A percentile compares a stretch with the other conserved stretches of the same genome.
Conservation (phyloP, 2,797 vertebrate genomes). For the Meriones psammophilus region DNA sequence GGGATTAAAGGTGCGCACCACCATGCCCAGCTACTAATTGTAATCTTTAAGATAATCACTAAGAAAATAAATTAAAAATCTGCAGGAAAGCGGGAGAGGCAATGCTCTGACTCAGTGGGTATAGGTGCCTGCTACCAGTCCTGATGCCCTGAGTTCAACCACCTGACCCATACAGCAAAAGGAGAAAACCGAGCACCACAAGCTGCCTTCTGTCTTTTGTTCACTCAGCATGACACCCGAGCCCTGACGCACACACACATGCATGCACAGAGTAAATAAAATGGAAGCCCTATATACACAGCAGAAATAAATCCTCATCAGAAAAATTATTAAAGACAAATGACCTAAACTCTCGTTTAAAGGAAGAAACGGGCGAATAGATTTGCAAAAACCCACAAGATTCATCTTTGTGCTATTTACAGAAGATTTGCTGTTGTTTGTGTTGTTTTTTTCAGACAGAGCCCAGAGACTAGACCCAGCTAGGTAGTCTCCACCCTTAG, state of each 20-base stretch:
- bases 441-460: not conserved
- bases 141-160: not conserved
- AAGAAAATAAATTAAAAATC: not conserved
- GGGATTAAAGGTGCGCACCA: too few species aligned
- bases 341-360: not conserved
- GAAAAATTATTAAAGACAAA: not conserved
- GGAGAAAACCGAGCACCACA: not conserved
- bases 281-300: not conserved
- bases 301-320: not conserved
- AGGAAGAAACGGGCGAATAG: not conserved
- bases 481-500: not conserved
- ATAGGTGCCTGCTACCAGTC: not conserved
- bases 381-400: not conserved
- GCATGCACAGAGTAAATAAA: not conserved
- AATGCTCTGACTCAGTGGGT: not conserved
- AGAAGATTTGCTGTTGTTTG: not conserved
- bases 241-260: not conserved
- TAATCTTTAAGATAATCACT: not conserved
- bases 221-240: not conserved
- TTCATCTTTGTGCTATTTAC: not conserved
- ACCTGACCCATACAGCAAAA: too few species aligned
- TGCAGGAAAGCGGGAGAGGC: not conserved
- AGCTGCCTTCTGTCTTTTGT: not conserved
- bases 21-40: not conserved
- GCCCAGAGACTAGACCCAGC: not conserved